These are phyloP conservation scores for Anguilla japonica DNA, from an alignment of 2,113 vertebrate genomes.

Conservation along the genomic window DNA sequence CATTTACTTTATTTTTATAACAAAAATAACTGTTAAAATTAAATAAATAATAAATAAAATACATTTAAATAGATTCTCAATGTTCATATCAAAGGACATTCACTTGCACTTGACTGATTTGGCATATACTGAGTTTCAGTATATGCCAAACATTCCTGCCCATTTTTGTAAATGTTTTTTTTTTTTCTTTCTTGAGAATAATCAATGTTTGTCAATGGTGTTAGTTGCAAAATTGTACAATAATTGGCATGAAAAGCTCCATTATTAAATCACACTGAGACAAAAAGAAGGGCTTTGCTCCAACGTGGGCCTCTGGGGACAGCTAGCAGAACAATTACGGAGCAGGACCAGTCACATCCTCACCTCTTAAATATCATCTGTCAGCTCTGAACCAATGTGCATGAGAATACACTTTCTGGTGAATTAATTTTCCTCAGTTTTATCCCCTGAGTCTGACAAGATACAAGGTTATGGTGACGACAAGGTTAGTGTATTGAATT, in stretches of 20 bases:
- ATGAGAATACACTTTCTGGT: conserved; percentile 45
- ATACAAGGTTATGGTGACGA: neutral
- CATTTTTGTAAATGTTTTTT: neutral
- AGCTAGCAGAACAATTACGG: neutral
- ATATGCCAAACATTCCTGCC: too few species aligned
- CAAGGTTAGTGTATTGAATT: too few species aligned
- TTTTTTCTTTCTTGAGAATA: neutral
- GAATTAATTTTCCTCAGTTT: conserved; percentile 25
- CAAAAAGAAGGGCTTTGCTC: neutral
- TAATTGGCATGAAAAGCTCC: neutral
- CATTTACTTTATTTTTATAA: too few species aligned
- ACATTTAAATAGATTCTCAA: too few species aligned
- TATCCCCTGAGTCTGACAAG: neutral
- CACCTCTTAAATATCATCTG: conserved; percentile 53
- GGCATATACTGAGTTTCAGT: too few species aligned
- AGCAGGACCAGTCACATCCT: conserved; percentile 24
- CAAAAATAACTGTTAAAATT: too few species aligned
- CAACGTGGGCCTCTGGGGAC: neutral
- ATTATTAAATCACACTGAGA: neutral
- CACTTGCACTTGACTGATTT: too few species aligned
- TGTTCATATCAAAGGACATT: too few species aligned
- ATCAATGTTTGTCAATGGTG: neutral
- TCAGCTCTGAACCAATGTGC: conserved; percentile 27
- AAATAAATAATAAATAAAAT: too few species aligned
- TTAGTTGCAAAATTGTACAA: neutral